These are phyloP conservation scores for Bubo blakistoni DNA, from an alignment of 2,113 vertebrate genomes.

Conservation along the genomic window DNA sequence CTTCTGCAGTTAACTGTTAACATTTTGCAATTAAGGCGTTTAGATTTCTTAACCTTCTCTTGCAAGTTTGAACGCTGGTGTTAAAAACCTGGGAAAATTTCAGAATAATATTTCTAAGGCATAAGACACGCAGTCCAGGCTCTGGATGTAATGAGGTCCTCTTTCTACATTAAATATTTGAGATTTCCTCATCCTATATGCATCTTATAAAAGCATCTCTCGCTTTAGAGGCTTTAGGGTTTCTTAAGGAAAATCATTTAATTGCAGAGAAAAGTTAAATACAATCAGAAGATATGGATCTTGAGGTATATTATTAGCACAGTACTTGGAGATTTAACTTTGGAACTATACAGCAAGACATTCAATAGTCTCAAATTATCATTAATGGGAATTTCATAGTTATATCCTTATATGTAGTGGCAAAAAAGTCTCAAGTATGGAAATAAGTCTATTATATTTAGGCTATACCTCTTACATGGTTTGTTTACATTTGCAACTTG, in stretches of 20 bases:
- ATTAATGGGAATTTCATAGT: background rate
- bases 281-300: background rate
- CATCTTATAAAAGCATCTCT: background rate
- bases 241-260: slow-evolving; percentile 9
- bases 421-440: background rate
- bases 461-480: background rate
- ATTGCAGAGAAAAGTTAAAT: background rate
- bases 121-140: background rate
- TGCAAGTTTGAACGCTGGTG: background rate
- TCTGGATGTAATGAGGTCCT: background rate
- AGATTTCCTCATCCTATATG: background rate
- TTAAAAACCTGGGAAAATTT: slow-evolving; percentile 23
- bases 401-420: background rate
- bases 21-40: background rate
- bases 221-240: background rate
- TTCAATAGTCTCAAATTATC: background rate
- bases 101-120: background rate
- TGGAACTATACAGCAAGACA: background rate
- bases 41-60: background rate
- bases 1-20: slow-evolving; percentile 7
- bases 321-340: background rate
- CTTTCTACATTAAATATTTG: background rate
- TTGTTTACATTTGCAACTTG: background rate
- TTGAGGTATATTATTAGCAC: background rate
- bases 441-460: background rate